Evolutionary conservation across 2,113 vertebrate species (phyloP).

Genomic region (Eublepharis macularius): DNA sequence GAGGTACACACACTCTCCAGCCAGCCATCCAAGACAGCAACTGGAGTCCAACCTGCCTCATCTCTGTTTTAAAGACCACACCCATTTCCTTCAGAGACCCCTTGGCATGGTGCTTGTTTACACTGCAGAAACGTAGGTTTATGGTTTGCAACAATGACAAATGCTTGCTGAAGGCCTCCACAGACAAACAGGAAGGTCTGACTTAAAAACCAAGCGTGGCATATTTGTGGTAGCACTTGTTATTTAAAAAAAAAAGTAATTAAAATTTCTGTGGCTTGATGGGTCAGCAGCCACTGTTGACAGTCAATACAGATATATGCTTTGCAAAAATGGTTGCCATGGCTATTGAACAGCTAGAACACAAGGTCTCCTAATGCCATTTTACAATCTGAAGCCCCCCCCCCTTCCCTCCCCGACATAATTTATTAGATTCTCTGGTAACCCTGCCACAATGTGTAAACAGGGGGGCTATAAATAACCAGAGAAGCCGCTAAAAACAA

Average conservation of each 20-base stretch:
- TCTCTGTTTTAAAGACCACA: not conserved
- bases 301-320: not conserved
- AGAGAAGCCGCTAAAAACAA: slow-evolving; percentile 29
- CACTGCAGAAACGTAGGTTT: not conserved
- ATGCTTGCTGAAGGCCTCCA: not conserved
- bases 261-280: slow-evolving; percentile 5
- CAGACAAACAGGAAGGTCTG: not conserved
- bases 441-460: slow-evolving; percentile 46
- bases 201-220: not conserved
- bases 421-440: slow-evolving; percentile 36
- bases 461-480: slow-evolving; percentile 68
- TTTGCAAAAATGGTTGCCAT: slow-evolving; percentile 46
- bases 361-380: slow-evolving; percentile 27
- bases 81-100: not conserved
- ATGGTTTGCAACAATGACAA: not conserved
- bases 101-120: too few species aligned
- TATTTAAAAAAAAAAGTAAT: not conserved
- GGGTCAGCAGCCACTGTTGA: not conserved
- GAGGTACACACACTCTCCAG: too few species aligned
- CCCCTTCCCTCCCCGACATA: not conserved
- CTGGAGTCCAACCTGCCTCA: not conserved
- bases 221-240: not conserved
- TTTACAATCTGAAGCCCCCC: slow-evolving; percentile 11
- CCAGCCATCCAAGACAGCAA: not conserved
- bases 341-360: slow-evolving; percentile 46